Evolutionary conservation across 1,140 invertebrate genomes (phyloP), one percentile per base, ranked within the genome.

Genomic region (Euwallacea fornicatus): DNA sequence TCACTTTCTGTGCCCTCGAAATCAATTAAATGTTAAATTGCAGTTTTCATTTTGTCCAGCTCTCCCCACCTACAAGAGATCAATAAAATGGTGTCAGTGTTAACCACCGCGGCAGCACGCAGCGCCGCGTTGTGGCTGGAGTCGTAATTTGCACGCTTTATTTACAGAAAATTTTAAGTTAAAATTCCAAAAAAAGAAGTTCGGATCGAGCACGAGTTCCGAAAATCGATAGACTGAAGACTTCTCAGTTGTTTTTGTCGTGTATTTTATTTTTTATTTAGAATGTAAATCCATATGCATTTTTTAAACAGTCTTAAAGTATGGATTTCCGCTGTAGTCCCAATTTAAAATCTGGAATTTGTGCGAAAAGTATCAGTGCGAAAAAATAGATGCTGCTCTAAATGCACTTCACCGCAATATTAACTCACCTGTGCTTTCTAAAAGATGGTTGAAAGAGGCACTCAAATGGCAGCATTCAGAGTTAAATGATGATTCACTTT

Each of bases 91-190:
- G 61, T 72, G 70, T 72, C 70, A 62, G 65, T 72, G 69, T 71
- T 59, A 11, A 7, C 71, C 69, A 71, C 64, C 43, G 71, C 62
- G 71, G 66, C 71, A 72, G 71, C 71, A 72, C 71, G 71, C 71
- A 72, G 65, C 71, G 71, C 60, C 71, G 65, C 65, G 56, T 68
- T 47, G 71, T 72, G 64, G 64, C 54, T 56, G 47, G 42, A 67
- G 41, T 67, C 66, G 64, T 66, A 66, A 73, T 63, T 74, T 82
- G 80, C 80, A 81, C 80, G 80, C 80, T 81, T 78, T 78, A 76
- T 77, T 77, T 73, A 74, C 68, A 58, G 69, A 62, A 11, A 16
- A 42, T 53, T 69, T 69, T 69, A n/a, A 64, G 42, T 69, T 69
- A 15, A 53, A 44, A 60, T 63, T 44, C 16, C 16, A 13, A 9